Conservation (phyloP, 2,113 vertebrate genomes). For the Piaya cayana region DNA sequence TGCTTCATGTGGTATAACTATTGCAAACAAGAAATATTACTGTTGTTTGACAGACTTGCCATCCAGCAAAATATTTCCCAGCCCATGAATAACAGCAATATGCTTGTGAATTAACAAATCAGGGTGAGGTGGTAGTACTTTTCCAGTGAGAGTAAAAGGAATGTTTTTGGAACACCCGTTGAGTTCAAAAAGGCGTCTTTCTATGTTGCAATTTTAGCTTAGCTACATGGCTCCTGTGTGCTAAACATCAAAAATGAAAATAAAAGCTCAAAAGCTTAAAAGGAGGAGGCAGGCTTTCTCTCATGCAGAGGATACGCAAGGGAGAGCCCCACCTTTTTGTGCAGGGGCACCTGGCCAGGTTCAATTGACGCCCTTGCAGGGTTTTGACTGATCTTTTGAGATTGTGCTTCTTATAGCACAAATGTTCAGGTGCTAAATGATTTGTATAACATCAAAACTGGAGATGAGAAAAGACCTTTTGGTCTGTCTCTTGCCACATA, state of each 20-base stretch:
- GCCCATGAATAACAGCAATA: background rate
- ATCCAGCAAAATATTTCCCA: background rate
- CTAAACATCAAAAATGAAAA: background rate
- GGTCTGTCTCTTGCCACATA: background rate
- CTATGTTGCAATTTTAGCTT: background rate
- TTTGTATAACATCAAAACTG: background rate
- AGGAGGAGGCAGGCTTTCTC: background rate
- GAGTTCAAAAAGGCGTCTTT: background rate
- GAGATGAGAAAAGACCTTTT: background rate
- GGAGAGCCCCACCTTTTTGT: background rate
- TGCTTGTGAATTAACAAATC: background rate
- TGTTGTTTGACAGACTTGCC: conserved; percentile 11
- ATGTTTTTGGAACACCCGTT: background rate
- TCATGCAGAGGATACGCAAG: background rate
- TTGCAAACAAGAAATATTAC: background rate
- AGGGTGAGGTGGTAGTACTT: background rate
- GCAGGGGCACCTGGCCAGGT: background rate
- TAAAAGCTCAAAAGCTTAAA: background rate
- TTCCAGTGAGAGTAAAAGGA: background rate
- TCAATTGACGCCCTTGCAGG: background rate
- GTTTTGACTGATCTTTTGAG: background rate
- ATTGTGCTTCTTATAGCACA: background rate
- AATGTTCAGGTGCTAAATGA: background rate
- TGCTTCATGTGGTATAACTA: background rate
- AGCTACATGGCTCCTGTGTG: background rate